Evolutionary conservation across 2,888 invertebrate species (phyloP).

Genomic region (Lasius fuliginosus): DNA sequence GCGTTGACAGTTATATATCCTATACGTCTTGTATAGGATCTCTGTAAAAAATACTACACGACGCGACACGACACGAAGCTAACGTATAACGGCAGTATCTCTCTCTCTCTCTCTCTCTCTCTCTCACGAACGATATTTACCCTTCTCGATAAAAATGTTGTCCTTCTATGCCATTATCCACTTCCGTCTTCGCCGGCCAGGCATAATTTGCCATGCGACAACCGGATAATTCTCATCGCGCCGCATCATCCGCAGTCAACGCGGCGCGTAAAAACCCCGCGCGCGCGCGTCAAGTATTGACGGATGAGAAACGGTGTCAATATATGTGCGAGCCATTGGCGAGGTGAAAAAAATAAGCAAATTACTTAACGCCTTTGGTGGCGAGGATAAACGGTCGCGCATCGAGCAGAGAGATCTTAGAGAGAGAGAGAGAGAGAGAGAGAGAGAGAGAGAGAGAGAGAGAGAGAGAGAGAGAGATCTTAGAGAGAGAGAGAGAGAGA

Average conservation of each 20-base stretch:
- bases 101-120: slow-evolving; percentile 22
- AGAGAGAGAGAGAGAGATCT: slow-evolving; percentile 57
- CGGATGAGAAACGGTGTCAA: slow-evolving; percentile 58
- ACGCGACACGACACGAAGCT: background rate
- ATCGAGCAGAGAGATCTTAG: slow-evolving; percentile 59
- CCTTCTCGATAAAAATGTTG: slow-evolving; percentile 35
- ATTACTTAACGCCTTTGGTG: slow-evolving; percentile 75
- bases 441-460: slow-evolving; percentile 36
- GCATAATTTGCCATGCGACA: slow-evolving; percentile 48
- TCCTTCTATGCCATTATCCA: slow-evolving; percentile 50
- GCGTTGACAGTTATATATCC: slow-evolving; percentile 14
- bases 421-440: slow-evolving; percentile 36
- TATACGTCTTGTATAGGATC: background rate
- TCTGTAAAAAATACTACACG: background rate
- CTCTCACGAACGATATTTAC: slow-evolving; percentile 42
- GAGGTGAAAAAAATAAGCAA: slow-evolving; percentile 73
- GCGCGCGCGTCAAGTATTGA: slow-evolving; percentile 48
- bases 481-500: slow-evolving; percentile 44
- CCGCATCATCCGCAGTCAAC: slow-evolving; percentile 16
- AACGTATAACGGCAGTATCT: slow-evolving; percentile 29
- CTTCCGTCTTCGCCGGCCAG: slow-evolving; percentile 49
- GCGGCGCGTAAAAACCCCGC: slow-evolving; percentile 4
- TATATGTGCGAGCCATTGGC: slow-evolving; percentile 66
- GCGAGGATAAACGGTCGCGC: slow-evolving; percentile 57
- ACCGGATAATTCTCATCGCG: slow-evolving; percentile 43